Evolutionary conservation across 2,888 invertebrate genomes (phyloP).

Genomic region (Rhagonycha lutea): DNA sequence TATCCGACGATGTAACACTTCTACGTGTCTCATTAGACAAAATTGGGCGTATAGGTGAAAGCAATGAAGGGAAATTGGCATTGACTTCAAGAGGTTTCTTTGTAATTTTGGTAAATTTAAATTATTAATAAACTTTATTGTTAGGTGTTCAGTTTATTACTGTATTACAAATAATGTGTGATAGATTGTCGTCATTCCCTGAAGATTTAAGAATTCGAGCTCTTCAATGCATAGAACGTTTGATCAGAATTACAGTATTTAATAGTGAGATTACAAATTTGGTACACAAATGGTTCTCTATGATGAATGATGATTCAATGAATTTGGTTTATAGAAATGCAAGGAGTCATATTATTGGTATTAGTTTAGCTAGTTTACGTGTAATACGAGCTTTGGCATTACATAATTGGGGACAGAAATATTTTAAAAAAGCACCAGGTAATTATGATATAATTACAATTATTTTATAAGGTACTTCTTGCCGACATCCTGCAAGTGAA

Average conservation of each 20-base stretch:
- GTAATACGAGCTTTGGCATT: constrained; percentile 69
- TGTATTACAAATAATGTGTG: constrained; percentile 64
- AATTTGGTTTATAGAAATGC: constrained; percentile 59
- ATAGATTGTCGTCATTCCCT: constrained; percentile 63
- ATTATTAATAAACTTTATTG: constrained; percentile 20
- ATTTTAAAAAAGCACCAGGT: constrained; percentile 73
- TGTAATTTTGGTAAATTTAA: constrained; percentile 22
- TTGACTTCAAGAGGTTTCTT: constrained; percentile 64
- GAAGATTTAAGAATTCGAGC: constrained; percentile 70
- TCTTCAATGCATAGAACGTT: constrained; percentile 65
- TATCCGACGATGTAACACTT: constrained; percentile 59
- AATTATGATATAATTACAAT: constrained; percentile 32
- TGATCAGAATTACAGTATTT: constrained; percentile 56
- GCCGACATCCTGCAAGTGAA: not conserved
- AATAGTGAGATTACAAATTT: constrained; percentile 56
- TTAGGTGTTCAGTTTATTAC: constrained; percentile 58
- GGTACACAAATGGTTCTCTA: constrained; percentile 66
- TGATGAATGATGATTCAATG: constrained; percentile 61
- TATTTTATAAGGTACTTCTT: not conserved
- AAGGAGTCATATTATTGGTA: constrained; percentile 81
- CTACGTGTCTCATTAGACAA: constrained; percentile 78
- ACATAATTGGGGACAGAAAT: constrained; percentile 80
- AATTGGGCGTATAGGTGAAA: constrained; percentile 72
- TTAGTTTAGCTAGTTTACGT: constrained; percentile 69
- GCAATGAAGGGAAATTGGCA: constrained; percentile 76